These are phyloP conservation scores for Parasteatoda tepidariorum DNA, from an alignment of 1,140 invertebrate species.

Conservation along the genomic window DNA sequence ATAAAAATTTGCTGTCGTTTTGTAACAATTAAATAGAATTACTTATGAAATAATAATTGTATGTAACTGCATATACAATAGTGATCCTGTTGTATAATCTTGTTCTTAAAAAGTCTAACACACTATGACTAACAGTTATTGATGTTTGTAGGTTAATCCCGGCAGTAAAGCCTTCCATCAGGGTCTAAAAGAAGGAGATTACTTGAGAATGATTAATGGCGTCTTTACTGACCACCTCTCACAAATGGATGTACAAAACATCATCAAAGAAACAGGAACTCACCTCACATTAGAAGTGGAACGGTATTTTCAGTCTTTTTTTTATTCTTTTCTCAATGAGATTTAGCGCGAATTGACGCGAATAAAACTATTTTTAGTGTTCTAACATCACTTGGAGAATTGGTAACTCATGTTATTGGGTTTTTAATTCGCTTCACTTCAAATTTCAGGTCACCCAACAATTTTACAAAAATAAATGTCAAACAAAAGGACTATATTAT, in stretches of 20 bases:
- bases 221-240: slow-evolving; percentile 76
- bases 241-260: slow-evolving; percentile 76
- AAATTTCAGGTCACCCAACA: too few relatives aligned
- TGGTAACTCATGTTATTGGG: too few relatives aligned
- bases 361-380: too few relatives aligned
- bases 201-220: slow-evolving; percentile 83
- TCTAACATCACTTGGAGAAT: too few relatives aligned
- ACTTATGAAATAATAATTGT: background rate
- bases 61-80: background rate
- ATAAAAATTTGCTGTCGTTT: background rate
- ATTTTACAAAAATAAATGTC: too few relatives aligned
- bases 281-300: slow-evolving; percentile 20
- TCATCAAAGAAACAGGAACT: slow-evolving; percentile 43
- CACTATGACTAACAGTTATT: background rate
- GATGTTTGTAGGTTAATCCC: slow-evolving; percentile 79
- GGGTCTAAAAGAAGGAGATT: slow-evolving; percentile 82
- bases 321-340: too few relatives aligned
- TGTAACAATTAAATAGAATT: background rate
- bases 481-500: too few relatives aligned
- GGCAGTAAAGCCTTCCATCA: slow-evolving; percentile 79
- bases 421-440: too few relatives aligned
- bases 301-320: too few relatives aligned
- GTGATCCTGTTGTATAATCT: background rate
- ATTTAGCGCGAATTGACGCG: too few relatives aligned
- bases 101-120: background rate